Evolutionary conservation across 35 echinoderm and acorn worm genomes (phyloP), one percentile per base, ranked within the genome.

Genomic region (Stichopus chloronotus): DNA sequence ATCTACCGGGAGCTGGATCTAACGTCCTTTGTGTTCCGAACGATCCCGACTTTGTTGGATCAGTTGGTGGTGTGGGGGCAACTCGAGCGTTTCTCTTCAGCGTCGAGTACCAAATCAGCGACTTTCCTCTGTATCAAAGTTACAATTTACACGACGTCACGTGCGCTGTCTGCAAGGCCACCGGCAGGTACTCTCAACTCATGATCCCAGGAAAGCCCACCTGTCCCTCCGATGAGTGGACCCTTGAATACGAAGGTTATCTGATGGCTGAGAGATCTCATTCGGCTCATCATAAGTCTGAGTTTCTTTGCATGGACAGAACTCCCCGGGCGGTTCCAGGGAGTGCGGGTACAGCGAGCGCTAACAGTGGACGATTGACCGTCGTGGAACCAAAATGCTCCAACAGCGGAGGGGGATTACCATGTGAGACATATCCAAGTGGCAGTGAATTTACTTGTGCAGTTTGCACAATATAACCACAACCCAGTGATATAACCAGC

Each of bases 161-260:
- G 7, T 89, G 87, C 71, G 87, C 87, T 5, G 87, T 89, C 54
- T 89, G 87, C 61, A 59, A 71, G 19, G 91, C 80, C 24, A 53
- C 59, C 16, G 56, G 56, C 5, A 5, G 91, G 11, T 5, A 17
- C 74, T 53, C 60, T 20, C 25, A 52, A 11, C 53, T 92, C 4
- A 92, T 92, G 91, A 13, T 92, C 8, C 79, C 91, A 57, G 91
- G 24, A 5, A 82, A 69, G 65, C 25, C n/a, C 25, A 54, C 57
- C 8, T 92, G 91, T 25, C 91, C 91, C 3, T 92, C 91, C 6
- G 11, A 23, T 53, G 53, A 82, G 63, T 92, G 91, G 91, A 92
- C 56, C 57, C 78, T 61, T 13, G 91, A 92, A 71, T 92, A 92
- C 25, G 43, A 53, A 5, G 91, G 91, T 9, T 92, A 84, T 57